Percentiles rank a stretch among this genome's conserved stretches.
These are phyloP conservation scores for Sciurus vulgaris DNA, from an alignment of 2,797 vertebrate genomes.

Conservation along the genomic window DNA sequence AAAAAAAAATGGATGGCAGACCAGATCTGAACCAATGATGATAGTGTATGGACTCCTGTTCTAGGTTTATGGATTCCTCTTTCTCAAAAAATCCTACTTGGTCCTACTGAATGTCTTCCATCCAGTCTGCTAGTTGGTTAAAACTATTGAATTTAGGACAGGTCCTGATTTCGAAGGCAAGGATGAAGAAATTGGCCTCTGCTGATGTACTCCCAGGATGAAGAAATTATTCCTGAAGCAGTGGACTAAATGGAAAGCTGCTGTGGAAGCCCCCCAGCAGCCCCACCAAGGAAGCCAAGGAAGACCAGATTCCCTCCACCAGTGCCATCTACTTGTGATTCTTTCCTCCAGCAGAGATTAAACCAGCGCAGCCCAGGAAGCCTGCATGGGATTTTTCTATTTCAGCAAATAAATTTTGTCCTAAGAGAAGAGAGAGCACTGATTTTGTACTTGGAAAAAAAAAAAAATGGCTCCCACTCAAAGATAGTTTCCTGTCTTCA, in stretches of 20 bases:
- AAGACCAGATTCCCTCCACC: background rate
- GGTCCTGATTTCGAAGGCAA: background rate
- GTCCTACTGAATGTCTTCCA: background rate
- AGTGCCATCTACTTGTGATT: background rate
- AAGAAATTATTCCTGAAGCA: background rate
- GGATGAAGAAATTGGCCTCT: background rate
- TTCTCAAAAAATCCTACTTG: background rate
- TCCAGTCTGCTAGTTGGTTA: background rate
- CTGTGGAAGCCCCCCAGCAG: no score
- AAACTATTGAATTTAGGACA: background rate
- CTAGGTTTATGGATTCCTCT: background rate
- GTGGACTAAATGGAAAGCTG: background rate
- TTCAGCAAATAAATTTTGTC: slow-evolving; percentile 49
- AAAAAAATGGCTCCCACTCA: slow-evolving; percentile 13
- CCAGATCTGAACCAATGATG: background rate
- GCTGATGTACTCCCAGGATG: background rate
- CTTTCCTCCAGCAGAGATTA: background rate
- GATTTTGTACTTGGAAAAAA: slow-evolving; percentile 42
- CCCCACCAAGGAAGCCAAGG: background rate
- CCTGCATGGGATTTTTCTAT: background rate
- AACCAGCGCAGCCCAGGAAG: slow-evolving; percentile 6
- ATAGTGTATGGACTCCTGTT: background rate
- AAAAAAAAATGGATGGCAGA: background rate
- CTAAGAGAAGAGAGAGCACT: slow-evolving; percentile 14
- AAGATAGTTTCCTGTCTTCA: slow-evolving; percentile 66